Evolutionary conservation across 2,797 vertebrate genomes (phyloP).

Genomic region (Gymnoscopelus braueri): DNA sequence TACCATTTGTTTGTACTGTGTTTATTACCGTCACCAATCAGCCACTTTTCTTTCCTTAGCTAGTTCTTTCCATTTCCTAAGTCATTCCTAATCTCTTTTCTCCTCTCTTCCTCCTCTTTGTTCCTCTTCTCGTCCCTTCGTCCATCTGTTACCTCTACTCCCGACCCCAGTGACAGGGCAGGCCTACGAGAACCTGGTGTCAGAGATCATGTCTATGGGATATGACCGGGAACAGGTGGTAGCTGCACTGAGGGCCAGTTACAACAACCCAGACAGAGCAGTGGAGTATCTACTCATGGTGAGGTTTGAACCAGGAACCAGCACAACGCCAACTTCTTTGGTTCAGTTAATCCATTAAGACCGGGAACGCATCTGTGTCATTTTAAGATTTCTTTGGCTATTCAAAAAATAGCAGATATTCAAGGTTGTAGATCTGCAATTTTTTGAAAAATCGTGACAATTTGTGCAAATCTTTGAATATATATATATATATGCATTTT

Average conservation of each 20-base stretch:
- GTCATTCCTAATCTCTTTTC: not conserved
- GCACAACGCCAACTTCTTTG: not conserved
- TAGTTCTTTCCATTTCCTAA: not conserved
- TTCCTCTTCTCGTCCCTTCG: not conserved
- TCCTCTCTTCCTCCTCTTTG: not conserved
- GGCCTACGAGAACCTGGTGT: constrained; percentile 83
- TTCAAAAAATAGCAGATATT: too few relatives aligned
- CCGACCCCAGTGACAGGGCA: constrained; percentile 78
- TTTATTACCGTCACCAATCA: not conserved
- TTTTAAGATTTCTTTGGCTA: too few relatives aligned
- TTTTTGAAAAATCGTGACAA: too few relatives aligned
- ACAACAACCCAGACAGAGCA: constrained; percentile 84
- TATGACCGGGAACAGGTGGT: constrained; percentile 82
- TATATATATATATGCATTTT: too few relatives aligned
- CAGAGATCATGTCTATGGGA: constrained; percentile 85
- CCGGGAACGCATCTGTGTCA: too few relatives aligned
- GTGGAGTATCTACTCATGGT: constrained; percentile 86
- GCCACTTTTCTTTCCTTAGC: not conserved
- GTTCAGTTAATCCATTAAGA: too few relatives aligned
- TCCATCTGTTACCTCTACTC: not conserved
- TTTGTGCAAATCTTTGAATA: too few relatives aligned
- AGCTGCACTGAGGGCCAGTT: constrained; percentile 80
- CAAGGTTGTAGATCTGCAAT: too few relatives aligned
- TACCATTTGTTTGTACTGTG: too few relatives aligned
- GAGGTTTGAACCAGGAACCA: constrained; percentile 28